Evolutionary conservation across 2,888 invertebrate species (phyloP).

Genomic region (Diarsia dahlii): DNA sequence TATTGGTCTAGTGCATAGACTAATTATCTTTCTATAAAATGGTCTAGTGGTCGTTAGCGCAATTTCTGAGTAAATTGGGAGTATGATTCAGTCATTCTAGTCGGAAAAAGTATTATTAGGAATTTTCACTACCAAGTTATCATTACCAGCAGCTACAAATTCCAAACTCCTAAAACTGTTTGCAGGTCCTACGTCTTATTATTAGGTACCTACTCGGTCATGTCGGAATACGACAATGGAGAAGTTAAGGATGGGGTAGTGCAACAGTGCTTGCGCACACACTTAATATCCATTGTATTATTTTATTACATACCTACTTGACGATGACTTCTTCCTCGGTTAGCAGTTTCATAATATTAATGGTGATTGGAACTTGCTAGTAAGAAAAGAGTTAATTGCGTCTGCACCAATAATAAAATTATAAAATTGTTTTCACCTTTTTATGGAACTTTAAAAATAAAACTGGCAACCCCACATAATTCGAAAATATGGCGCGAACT

Average conservation of each 20-base stretch:
- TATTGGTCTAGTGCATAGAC: background rate
- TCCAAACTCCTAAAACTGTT: background rate
- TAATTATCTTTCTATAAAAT: no score
- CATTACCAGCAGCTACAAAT: background rate
- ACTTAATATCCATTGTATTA: background rate
- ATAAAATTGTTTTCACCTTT: background rate
- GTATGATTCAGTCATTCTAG: background rate
- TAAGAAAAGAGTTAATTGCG: background rate
- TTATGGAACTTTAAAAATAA: constrained; percentile 31
- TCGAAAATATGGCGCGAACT: constrained; percentile 82
- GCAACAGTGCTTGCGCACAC: background rate
- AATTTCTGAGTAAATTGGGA: background rate
- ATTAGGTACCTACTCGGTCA: background rate
- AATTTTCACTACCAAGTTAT: background rate
- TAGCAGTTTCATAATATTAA: background rate
- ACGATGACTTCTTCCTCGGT: background rate
- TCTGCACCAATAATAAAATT: background rate
- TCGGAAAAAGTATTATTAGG: background rate
- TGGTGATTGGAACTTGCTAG: background rate
- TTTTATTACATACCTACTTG: background rate
- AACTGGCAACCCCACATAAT: constrained; percentile 59
- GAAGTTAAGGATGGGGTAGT: background rate
- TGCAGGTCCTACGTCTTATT: background rate
- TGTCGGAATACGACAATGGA: background rate
- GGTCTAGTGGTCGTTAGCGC: background rate